These are phyloP conservation scores for Drosophila navojoa DNA, from an alignment of 1,140 invertebrate genomes.

Conservation along the genomic window DNA sequence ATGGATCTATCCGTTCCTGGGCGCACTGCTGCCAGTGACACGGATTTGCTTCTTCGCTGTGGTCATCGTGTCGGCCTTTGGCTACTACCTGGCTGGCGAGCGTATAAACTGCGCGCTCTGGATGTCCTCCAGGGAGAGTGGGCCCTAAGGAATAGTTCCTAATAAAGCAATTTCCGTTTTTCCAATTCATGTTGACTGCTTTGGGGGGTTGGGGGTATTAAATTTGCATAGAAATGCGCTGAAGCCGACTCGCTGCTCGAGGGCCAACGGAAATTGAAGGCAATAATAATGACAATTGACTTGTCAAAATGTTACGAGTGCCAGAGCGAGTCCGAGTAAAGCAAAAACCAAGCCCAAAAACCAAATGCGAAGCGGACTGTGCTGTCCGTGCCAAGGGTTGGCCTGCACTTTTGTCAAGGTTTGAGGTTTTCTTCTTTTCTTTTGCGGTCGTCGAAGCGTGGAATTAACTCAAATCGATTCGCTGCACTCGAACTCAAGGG, in stretches of 20 bases:
- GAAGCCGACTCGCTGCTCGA: conserved; percentile 1
- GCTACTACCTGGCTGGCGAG: conserved; percentile 53
- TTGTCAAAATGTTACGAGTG: conserved; percentile 45
- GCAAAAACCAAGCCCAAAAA: not conserved
- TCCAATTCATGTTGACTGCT: not conserved
- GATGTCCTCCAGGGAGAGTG: not conserved
- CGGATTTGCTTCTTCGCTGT: conserved; percentile 70
- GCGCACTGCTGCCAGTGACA: conserved; percentile 87
- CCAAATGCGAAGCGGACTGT: conserved; percentile 2
- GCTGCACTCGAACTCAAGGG: conserved; percentile 33
- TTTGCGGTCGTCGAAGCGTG: conserved; percentile 46
- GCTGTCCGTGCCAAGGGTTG: conserved; percentile 15
- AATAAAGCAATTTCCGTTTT: conserved; percentile 45
- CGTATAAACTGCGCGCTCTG: conserved; percentile 22
- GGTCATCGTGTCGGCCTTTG: conserved; percentile 13
- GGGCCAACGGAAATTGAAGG: conserved; percentile 36
- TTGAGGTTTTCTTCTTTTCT: conserved; percentile 6
- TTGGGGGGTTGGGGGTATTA: conserved; percentile 2
- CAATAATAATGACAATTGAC: conserved; percentile 50
- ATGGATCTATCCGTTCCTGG: conserved; percentile 94
- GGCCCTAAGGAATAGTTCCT: conserved; percentile 2
- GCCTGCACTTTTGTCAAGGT: conserved; percentile 14
- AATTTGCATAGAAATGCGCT: conserved; percentile 40
- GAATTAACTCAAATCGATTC: conserved; percentile 52
- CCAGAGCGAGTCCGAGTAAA: conserved; percentile 1